phyloP scores from a whole-genome alignment of 1,140 invertebrate species.

The Lepidurus packardi region DNA sequence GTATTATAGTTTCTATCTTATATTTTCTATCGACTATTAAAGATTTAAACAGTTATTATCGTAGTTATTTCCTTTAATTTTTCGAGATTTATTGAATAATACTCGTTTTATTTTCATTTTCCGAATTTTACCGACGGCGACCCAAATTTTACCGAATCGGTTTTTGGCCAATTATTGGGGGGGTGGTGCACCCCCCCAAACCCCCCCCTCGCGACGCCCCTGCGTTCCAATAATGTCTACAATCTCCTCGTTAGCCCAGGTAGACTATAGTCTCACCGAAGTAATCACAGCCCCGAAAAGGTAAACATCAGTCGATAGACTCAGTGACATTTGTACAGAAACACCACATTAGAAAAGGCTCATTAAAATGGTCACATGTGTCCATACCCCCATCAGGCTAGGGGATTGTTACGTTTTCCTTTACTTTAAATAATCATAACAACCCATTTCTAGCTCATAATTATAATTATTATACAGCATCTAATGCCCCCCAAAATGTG shows the following conservation, averaged over 20 bases:
- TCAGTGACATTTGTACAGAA: background rate
- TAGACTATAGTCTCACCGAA: background rate
- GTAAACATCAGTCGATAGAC: background rate
- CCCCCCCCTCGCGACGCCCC: too few relatives aligned
- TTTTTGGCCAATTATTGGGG: too few relatives aligned
- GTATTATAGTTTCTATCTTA: too few relatives aligned
- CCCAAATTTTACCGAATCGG: too few relatives aligned
- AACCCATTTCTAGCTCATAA: background rate
- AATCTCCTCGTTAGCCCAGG: background rate
- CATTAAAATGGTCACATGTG: constrained; percentile 4
- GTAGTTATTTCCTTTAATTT: too few relatives aligned
- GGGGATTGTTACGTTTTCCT: background rate
- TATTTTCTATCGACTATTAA: too few relatives aligned
- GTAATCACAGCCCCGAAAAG: background rate
- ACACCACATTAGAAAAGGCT: background rate
- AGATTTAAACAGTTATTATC: too few relatives aligned
- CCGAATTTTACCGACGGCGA: too few relatives aligned
- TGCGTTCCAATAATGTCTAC: background rate
- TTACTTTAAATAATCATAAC: background rate
- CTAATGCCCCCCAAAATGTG: background rate
- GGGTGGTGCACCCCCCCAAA: too few relatives aligned
- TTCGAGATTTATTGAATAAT: too few relatives aligned
- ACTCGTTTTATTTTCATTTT: too few relatives aligned
- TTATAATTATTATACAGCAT: background rate
- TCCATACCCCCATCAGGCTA: background rate